Evolutionary conservation across 1,140 invertebrate genomes (phyloP).

Genomic region (Drosophila nebulosa): DNA sequence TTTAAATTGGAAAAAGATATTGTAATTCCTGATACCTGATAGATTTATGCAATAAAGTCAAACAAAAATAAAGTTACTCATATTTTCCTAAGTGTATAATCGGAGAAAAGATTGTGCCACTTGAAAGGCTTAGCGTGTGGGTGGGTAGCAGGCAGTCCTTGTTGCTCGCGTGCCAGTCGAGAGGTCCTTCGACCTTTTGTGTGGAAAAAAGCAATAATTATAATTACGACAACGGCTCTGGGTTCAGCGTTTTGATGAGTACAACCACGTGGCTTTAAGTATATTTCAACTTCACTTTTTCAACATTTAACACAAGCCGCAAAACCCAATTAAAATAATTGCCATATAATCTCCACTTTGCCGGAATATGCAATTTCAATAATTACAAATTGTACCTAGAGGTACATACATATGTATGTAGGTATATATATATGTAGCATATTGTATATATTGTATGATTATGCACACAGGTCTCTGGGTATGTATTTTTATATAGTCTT

Average conservation of each 20-base stretch:
- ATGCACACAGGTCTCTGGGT: background rate
- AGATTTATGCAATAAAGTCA: too few species aligned
- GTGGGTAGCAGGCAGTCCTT: conserved; percentile 6
- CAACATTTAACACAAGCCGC: background rate
- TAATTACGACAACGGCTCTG: conserved; percentile 44
- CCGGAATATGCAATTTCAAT: conserved; percentile 39
- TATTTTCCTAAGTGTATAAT: background rate
- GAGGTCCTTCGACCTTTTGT: conserved; percentile 24
- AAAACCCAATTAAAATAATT: conserved; percentile 65
- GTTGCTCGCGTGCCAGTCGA: conserved; percentile 54
- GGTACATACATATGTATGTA: conserved; percentile 10
- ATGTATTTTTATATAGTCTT: background rate
- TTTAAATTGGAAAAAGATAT: too few species aligned
- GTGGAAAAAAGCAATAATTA: conserved; percentile 49
- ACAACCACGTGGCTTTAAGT: conserved; percentile 52
- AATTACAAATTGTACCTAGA: conserved; percentile 30
- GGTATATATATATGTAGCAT: background rate
- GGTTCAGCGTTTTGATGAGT: conserved; percentile 45
- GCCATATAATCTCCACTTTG: conserved; percentile 23
- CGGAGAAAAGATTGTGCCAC: background rate
- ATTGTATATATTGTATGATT: too few species aligned
- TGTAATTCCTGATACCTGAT: background rate
- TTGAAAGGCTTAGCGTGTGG: background rate
- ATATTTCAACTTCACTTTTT: background rate
- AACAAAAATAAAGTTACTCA: background rate